Base-by-base conservation (phyloP, 2,797 vertebrate species). In the Sphenopsis melanotis region DNA sequence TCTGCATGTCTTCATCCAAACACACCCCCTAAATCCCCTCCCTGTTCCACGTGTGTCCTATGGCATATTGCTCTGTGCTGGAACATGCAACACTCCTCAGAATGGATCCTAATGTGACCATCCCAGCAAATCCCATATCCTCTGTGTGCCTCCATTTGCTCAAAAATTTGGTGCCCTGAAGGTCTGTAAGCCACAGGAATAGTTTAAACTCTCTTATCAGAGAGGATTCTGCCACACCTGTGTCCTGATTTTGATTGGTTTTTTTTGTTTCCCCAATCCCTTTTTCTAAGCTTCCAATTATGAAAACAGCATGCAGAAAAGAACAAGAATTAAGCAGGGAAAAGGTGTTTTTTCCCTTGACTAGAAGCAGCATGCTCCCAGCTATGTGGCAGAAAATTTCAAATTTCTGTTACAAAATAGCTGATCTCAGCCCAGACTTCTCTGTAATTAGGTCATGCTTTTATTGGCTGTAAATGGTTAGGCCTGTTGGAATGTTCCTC, bases 391-490 rank as follows among this genome's bases (percentile, higher is more conserved):
- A 92, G 74, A 68, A 75, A 56, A 70, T 59, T 21, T 59, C 9
- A 50, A 80, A 63, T 80, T 80, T 29, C 30, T 0, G 0, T 74
- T 89, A 78, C 7, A 32, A 64, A 89, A 81, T 29, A 79, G 10
- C 77, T 79, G 56, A 29, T 77, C 29, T 89, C 52, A 70, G 53
- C 41, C 17, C 39, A 64, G 56, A 36, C 50, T 75, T 64, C 53
- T 44, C 42, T 83, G 37, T 66, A 90, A 91, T 90, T 89, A 85
- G 50, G 59, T 87, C 17, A 11, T 69, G 56, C 24, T 87, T 90
- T 91, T 92, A n/a, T 60, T 5, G 0, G 22, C 60, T 87, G 3
- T 57, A 78, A 88, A 69, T 84, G 39, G 39, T 85, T 84, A 37
- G 17, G 21, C 20, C 74, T 64, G 12, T 65, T 93, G 90, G 83